phyloP scores from a whole-genome alignment of 2,113 vertebrate genomes.

The Poeciliopsis occidentalis region DNA sequence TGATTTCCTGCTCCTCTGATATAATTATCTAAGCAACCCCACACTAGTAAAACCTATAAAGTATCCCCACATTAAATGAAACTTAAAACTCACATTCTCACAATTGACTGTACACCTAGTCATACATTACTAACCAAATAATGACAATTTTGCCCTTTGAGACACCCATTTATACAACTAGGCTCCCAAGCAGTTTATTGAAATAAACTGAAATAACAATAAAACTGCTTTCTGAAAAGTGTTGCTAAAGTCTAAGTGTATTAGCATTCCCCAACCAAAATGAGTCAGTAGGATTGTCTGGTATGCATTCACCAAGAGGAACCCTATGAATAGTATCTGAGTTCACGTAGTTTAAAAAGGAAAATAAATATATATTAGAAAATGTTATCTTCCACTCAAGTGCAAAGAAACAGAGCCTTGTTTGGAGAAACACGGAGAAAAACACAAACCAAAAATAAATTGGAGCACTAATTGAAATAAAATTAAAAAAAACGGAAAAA shows the following conservation, averaged over 20 bases:
- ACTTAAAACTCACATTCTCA: too few species aligned
- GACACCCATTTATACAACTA: too few species aligned
- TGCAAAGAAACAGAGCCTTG: background rate
- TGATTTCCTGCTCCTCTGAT: too few species aligned
- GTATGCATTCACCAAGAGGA: background rate
- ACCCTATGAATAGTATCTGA: background rate
- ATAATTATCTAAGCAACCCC: too few species aligned
- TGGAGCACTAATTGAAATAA: conserved; percentile 2
- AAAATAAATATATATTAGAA: background rate
- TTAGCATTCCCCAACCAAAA: background rate
- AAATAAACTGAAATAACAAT: too few species aligned
- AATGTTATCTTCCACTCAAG: background rate
- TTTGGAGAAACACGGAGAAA: background rate
- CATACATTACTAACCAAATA: too few species aligned
- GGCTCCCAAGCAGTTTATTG: too few species aligned
- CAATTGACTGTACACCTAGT: too few species aligned
- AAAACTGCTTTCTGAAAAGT: background rate
- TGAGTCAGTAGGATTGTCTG: background rate
- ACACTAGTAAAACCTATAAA: too few species aligned
- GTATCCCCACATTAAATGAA: too few species aligned
- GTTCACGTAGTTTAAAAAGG: background rate
- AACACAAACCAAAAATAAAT: background rate
- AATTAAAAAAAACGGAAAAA: conserved; percentile 35
- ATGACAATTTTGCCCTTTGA: too few species aligned
- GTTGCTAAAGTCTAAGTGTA: background rate